Percentiles rank a stretch among this genome's conserved stretches.
These are phyloP conservation scores for Hassar affinis DNA, from an alignment of 2,113 vertebrate genomes.

Conservation along the genomic window DNA sequence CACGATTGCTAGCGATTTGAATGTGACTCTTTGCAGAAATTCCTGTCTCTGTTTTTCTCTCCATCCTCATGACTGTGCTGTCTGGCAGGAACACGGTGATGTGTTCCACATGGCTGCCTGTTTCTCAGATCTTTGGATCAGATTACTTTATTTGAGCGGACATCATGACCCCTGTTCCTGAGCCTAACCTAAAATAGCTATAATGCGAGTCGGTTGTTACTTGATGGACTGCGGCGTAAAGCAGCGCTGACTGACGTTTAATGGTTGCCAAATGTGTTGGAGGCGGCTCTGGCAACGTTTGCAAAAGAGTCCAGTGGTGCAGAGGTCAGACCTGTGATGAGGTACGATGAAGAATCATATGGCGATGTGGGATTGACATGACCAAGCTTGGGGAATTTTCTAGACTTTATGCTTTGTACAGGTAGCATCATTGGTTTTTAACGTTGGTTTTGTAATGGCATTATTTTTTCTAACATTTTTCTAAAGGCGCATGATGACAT, in stretches of 20 bases:
- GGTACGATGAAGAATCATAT: slow-evolving; percentile 23
- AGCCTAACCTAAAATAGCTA: slow-evolving; percentile 70
- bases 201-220: slow-evolving; percentile 68
- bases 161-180: slow-evolving; percentile 65
- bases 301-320: slow-evolving; percentile 45
- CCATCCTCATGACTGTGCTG: slow-evolving; percentile 49
- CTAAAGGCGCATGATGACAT: background rate
- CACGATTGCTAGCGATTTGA: slow-evolving; percentile 22
- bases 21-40: slow-evolving; percentile 37
- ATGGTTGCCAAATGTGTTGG: slow-evolving; percentile 74
- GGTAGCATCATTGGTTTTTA: background rate
- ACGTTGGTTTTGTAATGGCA: background rate
- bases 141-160: slow-evolving; percentile 67
- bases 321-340: slow-evolving; percentile 39
- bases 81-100: slow-evolving; percentile 64
- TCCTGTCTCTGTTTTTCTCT: slow-evolving; percentile 36
- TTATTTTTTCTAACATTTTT: background rate
- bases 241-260: slow-evolving; percentile 64
- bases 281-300: slow-evolving; percentile 53
- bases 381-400: background rate
- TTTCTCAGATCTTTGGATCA: slow-evolving; percentile 66
- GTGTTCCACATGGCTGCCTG: slow-evolving; percentile 71
- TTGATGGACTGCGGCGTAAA: slow-evolving; percentile 67
- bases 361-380: slow-evolving; percentile 38
- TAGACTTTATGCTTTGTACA: background rate